Conservation (phyloP, 2,113 vertebrate genomes). For the Tricholaema leucomelas region DNA sequence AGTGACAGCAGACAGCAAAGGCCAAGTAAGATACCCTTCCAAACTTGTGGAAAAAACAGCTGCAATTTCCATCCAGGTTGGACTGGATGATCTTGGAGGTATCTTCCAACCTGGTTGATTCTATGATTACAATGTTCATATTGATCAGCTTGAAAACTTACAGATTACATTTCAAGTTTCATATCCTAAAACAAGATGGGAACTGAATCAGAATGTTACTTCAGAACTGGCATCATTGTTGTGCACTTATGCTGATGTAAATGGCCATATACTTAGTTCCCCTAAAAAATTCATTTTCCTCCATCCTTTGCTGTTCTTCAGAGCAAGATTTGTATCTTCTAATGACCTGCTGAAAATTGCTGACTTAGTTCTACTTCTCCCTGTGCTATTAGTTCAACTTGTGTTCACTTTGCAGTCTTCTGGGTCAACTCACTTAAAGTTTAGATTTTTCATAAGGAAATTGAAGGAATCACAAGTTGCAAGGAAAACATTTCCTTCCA, state of each 20-base stretch:
- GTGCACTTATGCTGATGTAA: background rate
- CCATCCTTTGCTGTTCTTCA: background rate
- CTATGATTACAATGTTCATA: background rate
- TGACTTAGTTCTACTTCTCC: background rate
- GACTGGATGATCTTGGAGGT: too few relatives aligned
- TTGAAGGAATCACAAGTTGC: background rate
- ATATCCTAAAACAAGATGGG: background rate
- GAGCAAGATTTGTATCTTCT: background rate
- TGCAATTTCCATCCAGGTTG: too few relatives aligned
- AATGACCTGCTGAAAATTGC: background rate
- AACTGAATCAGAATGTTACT: background rate
- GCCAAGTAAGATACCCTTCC: too few relatives aligned
- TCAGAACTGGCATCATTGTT: background rate
- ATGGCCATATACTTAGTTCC: background rate
- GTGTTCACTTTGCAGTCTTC: background rate
- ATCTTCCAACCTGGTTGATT: too few relatives aligned
- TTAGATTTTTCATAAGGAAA: background rate
- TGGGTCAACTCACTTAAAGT: rapidly evolving
- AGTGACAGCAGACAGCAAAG: too few relatives aligned
- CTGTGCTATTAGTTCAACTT: background rate
- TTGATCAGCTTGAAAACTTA: background rate
- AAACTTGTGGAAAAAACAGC: too few relatives aligned
- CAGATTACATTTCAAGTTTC: background rate
- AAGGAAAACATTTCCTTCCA: background rate
- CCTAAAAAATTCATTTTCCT: background rate